These are phyloP conservation scores for Rhizoglyphus robini DNA, from an alignment of 1,140 invertebrate genomes.

Conservation along the genomic window DNA sequence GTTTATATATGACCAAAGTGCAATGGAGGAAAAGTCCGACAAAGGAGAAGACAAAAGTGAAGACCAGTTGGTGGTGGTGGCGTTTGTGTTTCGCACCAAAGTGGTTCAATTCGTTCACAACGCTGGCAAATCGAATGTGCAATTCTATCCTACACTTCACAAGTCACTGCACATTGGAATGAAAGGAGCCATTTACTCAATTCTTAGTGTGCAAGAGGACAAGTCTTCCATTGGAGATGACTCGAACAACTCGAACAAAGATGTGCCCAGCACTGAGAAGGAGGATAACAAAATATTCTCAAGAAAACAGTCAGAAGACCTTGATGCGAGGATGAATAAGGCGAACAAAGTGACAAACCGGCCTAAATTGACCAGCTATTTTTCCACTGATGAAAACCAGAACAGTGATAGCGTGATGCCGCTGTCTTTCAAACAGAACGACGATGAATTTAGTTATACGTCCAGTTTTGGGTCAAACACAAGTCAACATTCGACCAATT, in stretches of 20 bases:
- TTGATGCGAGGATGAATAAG: not conserved
- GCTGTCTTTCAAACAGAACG: not conserved
- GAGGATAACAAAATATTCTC: not conserved
- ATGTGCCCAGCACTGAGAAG: not conserved
- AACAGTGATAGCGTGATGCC: not conserved
- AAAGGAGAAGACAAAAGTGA: not conserved
- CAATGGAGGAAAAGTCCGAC: not conserved
- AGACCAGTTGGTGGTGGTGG: not conserved
- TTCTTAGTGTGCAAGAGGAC: too few species aligned
- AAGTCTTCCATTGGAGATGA: not conserved
- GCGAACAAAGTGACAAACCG: not conserved
- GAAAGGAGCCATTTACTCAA: slow-evolving; percentile 3
- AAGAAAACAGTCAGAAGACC: not conserved
- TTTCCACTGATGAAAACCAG: not conserved
- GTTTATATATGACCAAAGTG: not conserved
- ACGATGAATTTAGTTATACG: slow-evolving; percentile 1
- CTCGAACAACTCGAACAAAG: not conserved
- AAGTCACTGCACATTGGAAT: slow-evolving; percentile 1
- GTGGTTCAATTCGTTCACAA: slow-evolving; percentile 10
- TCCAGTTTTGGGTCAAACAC: not conserved
- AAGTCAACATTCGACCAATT: not conserved
- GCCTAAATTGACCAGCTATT: not conserved
- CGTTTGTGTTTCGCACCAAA: not conserved
- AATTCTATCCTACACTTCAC: not conserved
- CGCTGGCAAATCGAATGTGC: not conserved